Percentiles rank a stretch among this genome's conserved stretches.
These are phyloP conservation scores for Protobothrops mucrosquamatus DNA, from an alignment of 2,113 vertebrate species.

Conservation along the genomic window DNA sequence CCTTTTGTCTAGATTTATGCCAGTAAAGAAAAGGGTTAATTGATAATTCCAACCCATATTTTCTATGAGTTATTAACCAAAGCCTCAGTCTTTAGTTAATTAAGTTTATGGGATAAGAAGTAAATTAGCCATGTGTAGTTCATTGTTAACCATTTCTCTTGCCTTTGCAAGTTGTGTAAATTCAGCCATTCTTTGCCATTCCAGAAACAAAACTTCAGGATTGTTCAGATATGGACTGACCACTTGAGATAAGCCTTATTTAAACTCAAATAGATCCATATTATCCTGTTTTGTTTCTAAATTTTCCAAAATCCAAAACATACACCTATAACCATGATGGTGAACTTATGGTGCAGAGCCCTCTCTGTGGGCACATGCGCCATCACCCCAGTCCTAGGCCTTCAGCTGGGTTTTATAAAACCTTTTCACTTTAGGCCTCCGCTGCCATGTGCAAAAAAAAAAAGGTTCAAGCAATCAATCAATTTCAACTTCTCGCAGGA, in stretches of 20 bases:
- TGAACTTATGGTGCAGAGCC: too few relatives aligned
- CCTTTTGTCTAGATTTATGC: not conserved
- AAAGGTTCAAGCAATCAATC: too few relatives aligned
- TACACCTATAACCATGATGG: not conserved
- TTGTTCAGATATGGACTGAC: not conserved
- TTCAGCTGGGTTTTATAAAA: too few relatives aligned
- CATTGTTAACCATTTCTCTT: not conserved
- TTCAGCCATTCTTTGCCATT: not conserved
- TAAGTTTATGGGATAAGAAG: not conserved
- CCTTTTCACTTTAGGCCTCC: too few relatives aligned
- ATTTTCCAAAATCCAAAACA: not conserved
- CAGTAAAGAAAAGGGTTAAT: not conserved
- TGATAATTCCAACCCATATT: not conserved
- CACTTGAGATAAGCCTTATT: not conserved
- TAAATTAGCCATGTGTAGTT: not conserved
- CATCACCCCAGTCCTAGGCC: too few relatives aligned
- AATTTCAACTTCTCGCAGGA: too few relatives aligned
- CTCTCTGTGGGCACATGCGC: too few relatives aligned
- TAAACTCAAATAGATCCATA: not conserved
- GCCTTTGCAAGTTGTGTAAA: not conserved
- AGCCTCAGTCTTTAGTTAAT: not conserved
- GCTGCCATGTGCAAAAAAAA: too few relatives aligned
- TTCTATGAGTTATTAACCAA: not conserved
- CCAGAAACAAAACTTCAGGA: not conserved
- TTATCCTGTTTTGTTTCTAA: not conserved